Conservation (phyloP, 2,113 vertebrate genomes). For the Colaptes auratus region DNA sequence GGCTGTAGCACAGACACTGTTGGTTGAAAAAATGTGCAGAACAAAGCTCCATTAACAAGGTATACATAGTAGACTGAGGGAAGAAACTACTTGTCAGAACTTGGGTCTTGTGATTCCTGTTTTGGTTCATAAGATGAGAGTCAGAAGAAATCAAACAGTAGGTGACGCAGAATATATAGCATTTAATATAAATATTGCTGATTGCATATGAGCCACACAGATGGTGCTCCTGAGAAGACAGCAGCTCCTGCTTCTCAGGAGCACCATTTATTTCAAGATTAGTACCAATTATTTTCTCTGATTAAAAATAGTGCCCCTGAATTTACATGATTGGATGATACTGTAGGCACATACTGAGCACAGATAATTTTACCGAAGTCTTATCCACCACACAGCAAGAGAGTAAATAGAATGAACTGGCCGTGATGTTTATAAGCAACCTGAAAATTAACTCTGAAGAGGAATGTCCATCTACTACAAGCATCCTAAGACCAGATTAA, state of each 20-base stretch:
- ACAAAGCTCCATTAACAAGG: neutral
- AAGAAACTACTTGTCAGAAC: slow-evolving; percentile 17
- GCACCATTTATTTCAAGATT: slow-evolving; percentile 62
- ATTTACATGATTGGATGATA: slow-evolving; percentile 64
- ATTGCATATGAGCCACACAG: slow-evolving; percentile 47
- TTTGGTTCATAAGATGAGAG: neutral
- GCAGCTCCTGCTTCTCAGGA: slow-evolving; percentile 46
- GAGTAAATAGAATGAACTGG: slow-evolving; percentile 22
- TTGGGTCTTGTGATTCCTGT: neutral
- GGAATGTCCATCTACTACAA: neutral
- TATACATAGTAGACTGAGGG: neutral
- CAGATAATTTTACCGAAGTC: neutral
- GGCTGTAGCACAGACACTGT: neutral
- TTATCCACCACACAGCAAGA: slow-evolving; percentile 6
- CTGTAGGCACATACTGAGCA: slow-evolving; percentile 32
- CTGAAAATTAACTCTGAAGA: slow-evolving; percentile 34
- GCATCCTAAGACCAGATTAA: neutral
- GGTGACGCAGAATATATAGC: slow-evolving; percentile 26
- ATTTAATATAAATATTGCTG: slow-evolving; percentile 56
- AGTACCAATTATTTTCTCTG: slow-evolving; percentile 65
- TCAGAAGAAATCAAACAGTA: slow-evolving; percentile 36
- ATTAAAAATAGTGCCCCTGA: slow-evolving; percentile 66
- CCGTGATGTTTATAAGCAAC: neutral
- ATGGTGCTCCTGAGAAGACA: slow-evolving; percentile 41
- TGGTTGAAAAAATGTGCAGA: neutral